phyloP scores from a whole-genome alignment of 2,888 invertebrate species.

The Colostygia pectinataria region DNA sequence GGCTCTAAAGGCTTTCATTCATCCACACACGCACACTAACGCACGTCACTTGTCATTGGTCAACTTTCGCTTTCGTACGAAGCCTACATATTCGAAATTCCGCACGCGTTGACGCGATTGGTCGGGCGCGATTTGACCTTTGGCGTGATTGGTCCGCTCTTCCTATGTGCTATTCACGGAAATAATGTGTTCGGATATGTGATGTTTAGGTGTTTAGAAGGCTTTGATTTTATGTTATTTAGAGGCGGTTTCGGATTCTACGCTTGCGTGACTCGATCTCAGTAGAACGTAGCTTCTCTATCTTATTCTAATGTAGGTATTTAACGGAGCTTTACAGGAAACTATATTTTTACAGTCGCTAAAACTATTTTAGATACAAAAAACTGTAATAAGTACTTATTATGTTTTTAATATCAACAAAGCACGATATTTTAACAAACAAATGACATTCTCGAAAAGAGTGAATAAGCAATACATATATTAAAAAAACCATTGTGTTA shows the following conservation, averaged over 20 bases:
- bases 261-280: slow-evolving; percentile 13
- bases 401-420: too few relatives aligned
- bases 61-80: slow-evolving; percentile 73
- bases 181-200: slow-evolving; percentile 37
- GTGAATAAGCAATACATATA: too few relatives aligned
- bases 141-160: slow-evolving; percentile 59
- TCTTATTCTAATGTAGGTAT: too few relatives aligned
- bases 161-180: slow-evolving; percentile 35
- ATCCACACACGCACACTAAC: slow-evolving; percentile 57
- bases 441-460: too few relatives aligned
- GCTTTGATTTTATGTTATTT: slow-evolving; percentile 36
- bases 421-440: too few relatives aligned
- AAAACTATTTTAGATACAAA: too few relatives aligned
- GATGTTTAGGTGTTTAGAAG: slow-evolving; percentile 30
- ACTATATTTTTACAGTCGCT: too few relatives aligned
- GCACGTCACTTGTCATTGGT: slow-evolving; percentile 61
- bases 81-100: slow-evolving; percentile 78
- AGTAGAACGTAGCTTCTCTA: too few relatives aligned
- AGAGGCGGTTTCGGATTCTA: slow-evolving; percentile 26
- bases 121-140: slow-evolving; percentile 69
- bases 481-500: too few relatives aligned
- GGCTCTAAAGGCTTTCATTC: slow-evolving; percentile 36
- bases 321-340: too few relatives aligned
- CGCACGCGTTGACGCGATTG: slow-evolving; percentile 56
- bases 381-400: too few relatives aligned